Base-by-base conservation (phyloP, 2,113 vertebrate species). In the Setophaga coronata region DNA sequence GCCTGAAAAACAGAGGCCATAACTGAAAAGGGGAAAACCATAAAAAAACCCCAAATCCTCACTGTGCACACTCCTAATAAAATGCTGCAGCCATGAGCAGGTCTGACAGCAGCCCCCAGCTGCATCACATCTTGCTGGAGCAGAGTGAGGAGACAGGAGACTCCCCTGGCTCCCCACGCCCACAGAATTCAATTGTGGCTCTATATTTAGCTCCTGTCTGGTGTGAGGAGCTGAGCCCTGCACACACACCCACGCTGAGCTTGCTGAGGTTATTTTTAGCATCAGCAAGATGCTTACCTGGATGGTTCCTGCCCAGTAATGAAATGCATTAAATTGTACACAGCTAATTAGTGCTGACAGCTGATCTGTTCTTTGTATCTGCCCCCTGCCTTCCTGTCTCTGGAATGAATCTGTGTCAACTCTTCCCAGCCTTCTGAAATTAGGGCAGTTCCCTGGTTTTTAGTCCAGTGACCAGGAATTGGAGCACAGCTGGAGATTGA, bases 211-310 rank as follows among this genome's bases (percentile, higher is more conserved):
- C 73, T 86, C 42, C 48, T 4, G 38, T 34, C 91, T 94, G 29
- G 1, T 73, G 87, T 6, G 8, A 50, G 70, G 65, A 93, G 85
- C 95, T 57, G 26, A 71, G 82, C 85, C 56, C 60, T 80, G 53
- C 80, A 51, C 61, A 70, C 71, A 34, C 48, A 1, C 85, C 95
- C 91, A 78, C 45, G 3, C 91, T 92, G 74, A 1, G 1, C 81
- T 77, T 0, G 1, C 88, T 43, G 71, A 14, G 36, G 33, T 78
- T 97, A 97, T 97, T 97, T 97, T 97, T 96, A 97, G 96, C 80
- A 47, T 6, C 82, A 25, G 66, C 2, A 47, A 51, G 74, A 95
- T 45, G 62, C 78, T 89, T 87, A 96, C 94, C 95, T 93, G 89
- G 47, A 82, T 85, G 73, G 73, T 81, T 92, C 83, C 87, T 89